phyloP scores from a whole-genome alignment of 2,113 vertebrate genomes.

The Entelurus aequoreus region DNA sequence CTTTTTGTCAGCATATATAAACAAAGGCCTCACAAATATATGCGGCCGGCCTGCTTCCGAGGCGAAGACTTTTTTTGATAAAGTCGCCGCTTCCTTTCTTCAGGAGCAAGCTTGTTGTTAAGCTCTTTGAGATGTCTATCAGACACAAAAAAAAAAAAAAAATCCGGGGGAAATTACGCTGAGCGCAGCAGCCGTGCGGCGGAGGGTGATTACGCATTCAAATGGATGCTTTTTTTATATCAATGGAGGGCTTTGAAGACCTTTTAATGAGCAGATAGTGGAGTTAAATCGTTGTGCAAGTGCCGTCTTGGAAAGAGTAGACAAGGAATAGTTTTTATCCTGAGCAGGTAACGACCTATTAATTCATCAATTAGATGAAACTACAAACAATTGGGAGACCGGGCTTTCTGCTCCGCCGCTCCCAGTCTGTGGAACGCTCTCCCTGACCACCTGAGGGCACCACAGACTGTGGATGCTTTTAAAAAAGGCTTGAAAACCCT shows the following conservation, averaged over 20 bases:
- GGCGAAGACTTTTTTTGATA: slow-evolving; percentile 40
- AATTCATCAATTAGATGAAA: neutral
- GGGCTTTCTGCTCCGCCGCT: too few species aligned
- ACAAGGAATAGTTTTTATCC: slow-evolving; percentile 64
- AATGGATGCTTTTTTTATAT: slow-evolving; percentile 84
- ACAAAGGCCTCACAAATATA: slow-evolving; percentile 62
- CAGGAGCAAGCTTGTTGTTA: slow-evolving; percentile 45
- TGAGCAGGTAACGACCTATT: slow-evolving; percentile 36
- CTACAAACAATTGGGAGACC: too few species aligned
- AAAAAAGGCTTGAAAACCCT: too few species aligned
- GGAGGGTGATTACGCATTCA: slow-evolving; percentile 87
- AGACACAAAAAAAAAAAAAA: slow-evolving; percentile 41
- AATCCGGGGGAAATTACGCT: slow-evolving; percentile 68
- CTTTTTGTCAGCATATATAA: slow-evolving; percentile 68
- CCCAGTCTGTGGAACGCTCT: too few species aligned
- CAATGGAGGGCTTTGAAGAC: slow-evolving; percentile 82
- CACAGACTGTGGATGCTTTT: too few species aligned
- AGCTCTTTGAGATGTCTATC: slow-evolving; percentile 61
- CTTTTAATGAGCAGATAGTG: slow-evolving; percentile 84
- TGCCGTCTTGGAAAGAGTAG: slow-evolving; percentile 63
- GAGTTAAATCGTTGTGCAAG: slow-evolving; percentile 77
- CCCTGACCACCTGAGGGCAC: too few species aligned
- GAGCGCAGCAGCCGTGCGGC: slow-evolving; percentile 71
- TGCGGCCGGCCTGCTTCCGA: slow-evolving; percentile 35
- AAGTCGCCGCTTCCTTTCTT: slow-evolving; percentile 34